Percentiles rank a stretch among this genome's conserved stretches.
These are phyloP conservation scores for Penaeus vannamei DNA, from an alignment of 1,140 invertebrate species.

Conservation along the genomic window DNA sequence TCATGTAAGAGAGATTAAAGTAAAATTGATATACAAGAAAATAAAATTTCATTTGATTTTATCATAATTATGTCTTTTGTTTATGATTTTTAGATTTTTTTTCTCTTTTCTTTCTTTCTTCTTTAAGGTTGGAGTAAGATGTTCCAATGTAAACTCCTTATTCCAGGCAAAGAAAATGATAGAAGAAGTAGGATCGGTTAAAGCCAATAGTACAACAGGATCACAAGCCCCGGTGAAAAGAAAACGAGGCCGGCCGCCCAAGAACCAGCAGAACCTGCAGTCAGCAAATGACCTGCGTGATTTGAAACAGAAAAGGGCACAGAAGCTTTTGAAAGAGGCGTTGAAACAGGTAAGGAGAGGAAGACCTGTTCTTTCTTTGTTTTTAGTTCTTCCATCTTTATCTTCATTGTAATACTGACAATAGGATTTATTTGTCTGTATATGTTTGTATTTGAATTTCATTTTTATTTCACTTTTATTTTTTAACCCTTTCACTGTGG, in stretches of 20 bases:
- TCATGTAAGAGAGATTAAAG: too few relatives aligned
- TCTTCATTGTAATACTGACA: not conserved
- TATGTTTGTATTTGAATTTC: not conserved
- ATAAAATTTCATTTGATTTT: not conserved
- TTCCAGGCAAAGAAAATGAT: constrained; percentile 64
- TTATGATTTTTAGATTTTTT: too few relatives aligned
- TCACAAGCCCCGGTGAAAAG: constrained; percentile 56
- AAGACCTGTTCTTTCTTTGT: not conserved
- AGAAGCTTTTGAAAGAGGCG: constrained; percentile 74
- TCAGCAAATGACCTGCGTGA: constrained; percentile 49
- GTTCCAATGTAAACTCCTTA: not conserved
- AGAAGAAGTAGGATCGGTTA: constrained; percentile 55
- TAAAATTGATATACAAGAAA: not conserved
- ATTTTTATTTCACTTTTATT: not conserved
- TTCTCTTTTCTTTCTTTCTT: too few relatives aligned
- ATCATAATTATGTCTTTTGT: not conserved
- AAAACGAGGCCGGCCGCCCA: constrained; percentile 68
- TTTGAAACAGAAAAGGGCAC: constrained; percentile 71
- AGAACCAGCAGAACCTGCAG: constrained; percentile 41
- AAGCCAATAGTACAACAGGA: constrained; percentile 15
- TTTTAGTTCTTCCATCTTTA: not conserved
- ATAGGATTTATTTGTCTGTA: not conserved
- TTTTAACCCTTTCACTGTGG: not conserved
- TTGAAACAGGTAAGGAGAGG: constrained; percentile 73
- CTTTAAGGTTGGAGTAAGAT: not conserved